phyloP scores from a whole-genome alignment of 92 coral and sea anemone genomes.

The Phymanthus crucifer region DNA sequence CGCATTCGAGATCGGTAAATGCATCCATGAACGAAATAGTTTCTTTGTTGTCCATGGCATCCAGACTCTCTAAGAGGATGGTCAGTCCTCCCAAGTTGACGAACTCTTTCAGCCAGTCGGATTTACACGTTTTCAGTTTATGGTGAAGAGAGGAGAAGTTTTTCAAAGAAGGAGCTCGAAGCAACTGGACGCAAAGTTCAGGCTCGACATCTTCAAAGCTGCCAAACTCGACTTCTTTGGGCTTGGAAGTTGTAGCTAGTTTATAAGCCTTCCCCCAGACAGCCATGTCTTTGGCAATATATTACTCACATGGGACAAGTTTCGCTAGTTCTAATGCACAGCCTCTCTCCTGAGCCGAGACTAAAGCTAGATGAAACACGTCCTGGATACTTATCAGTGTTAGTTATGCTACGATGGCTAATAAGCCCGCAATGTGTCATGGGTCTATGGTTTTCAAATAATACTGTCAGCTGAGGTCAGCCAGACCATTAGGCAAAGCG shows the following conservation, averaged over 20 bases:
- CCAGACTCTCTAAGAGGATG: conserved; percentile 70
- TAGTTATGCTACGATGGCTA: neutral
- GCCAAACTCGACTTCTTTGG: conserved; percentile 31
- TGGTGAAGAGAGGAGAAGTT: conserved; percentile 74
- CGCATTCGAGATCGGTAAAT: conserved; percentile 71
- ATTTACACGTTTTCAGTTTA: conserved; percentile 62
- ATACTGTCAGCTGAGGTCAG: neutral
- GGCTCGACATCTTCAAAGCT: conserved; percentile 70
- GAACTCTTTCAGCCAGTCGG: conserved; percentile 78
- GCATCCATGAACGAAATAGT: conserved; percentile 71
- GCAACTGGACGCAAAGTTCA: conserved; percentile 76
- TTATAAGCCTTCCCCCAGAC: conserved; percentile 36
- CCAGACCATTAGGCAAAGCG: neutral
- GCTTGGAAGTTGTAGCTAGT: conserved; percentile 1
- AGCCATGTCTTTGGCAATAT: neutral
- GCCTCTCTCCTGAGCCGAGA: neutral
- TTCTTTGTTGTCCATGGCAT: conserved; percentile 45
- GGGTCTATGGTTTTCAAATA: neutral
- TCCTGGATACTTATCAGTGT: neutral
- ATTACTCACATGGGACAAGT: neutral
- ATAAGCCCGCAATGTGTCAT: neutral
- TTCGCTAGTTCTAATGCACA: neutral
- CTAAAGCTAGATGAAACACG: neutral
- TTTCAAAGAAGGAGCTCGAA: conserved; percentile 78
- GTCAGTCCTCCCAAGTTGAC: conserved; percentile 79